These are phyloP conservation scores for Zygaena filipendulae DNA, from an alignment of 2,888 invertebrate species.

Conservation along the genomic window DNA sequence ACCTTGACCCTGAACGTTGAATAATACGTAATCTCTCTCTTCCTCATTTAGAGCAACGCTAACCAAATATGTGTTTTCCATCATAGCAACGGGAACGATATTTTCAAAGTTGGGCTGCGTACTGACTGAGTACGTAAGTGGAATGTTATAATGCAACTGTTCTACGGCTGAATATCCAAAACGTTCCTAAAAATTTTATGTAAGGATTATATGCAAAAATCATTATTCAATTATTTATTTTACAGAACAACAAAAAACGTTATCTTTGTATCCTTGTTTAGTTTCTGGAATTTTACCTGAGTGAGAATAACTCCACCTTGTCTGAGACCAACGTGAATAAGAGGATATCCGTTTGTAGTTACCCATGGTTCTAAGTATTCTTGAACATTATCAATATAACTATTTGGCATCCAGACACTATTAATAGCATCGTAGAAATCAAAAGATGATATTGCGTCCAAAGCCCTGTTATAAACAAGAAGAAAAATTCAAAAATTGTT, in stretches of 20 bases:
- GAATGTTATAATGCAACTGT: slow-evolving; percentile 30
- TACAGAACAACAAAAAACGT: neutral
- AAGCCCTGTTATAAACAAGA: no score
- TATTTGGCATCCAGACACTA: slow-evolving; percentile 23
- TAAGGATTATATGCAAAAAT: neutral
- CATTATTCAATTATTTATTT: neutral
- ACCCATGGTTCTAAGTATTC: slow-evolving; percentile 37
- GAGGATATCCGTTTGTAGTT: slow-evolving; percentile 33
- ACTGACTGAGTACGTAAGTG: slow-evolving; percentile 59
- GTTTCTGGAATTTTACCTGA: no score
- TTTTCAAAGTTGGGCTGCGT: slow-evolving; percentile 35
- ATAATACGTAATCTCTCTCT: slow-evolving; percentile 44
- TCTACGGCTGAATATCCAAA: slow-evolving; percentile 24
- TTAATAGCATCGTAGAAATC: slow-evolving; percentile 37
- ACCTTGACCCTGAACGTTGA: slow-evolving; percentile 58
- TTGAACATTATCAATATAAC: slow-evolving; percentile 23
- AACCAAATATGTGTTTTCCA: slow-evolving; percentile 22
- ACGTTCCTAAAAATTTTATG: slow-evolving; percentile 27
- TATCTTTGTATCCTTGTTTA: neutral
- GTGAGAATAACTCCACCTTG: slow-evolving; percentile 34
- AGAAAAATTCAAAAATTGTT: slow-evolving; percentile 2
- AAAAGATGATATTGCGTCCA: slow-evolving; percentile 27
- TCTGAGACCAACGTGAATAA: slow-evolving; percentile 29
- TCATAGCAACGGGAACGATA: slow-evolving; percentile 29
- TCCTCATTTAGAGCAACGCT: slow-evolving; percentile 31